Evolutionary conservation across 1,140 invertebrate species (phyloP).

Genomic region (Kradibia gibbosae): DNA sequence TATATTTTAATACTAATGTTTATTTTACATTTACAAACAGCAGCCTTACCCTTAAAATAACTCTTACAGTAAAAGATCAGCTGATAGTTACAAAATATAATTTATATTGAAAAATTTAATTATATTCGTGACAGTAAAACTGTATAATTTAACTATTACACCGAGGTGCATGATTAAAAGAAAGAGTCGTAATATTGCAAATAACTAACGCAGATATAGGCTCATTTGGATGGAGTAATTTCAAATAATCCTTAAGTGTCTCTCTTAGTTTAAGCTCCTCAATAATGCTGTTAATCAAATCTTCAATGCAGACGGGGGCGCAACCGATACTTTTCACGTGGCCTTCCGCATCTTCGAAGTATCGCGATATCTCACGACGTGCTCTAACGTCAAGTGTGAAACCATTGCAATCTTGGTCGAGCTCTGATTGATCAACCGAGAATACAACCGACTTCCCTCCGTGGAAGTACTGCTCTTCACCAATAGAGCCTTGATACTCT

Average conservation of each 20-base stretch:
- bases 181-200: background rate
- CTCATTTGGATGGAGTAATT: constrained; percentile 54
- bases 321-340: constrained; percentile 53
- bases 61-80: no score
- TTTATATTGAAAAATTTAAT: no score
- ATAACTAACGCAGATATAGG: constrained; percentile 59
- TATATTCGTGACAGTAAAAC: no score
- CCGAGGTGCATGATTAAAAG: no score
- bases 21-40: no score
- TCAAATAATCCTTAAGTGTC: constrained; percentile 56
- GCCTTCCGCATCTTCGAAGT: constrained; percentile 54
- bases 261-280: constrained; percentile 60
- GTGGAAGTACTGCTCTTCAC: constrained; percentile 58
- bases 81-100: no score
- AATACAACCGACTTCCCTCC: constrained; percentile 64
- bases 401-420: constrained; percentile 17
- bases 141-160: no score
- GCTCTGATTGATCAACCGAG: constrained; percentile 38
- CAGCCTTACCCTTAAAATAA: no score
- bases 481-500: constrained; percentile 57
- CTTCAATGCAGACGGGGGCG: constrained; percentile 53
- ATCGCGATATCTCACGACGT: constrained; percentile 55
- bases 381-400: constrained; percentile 56
- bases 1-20: no score
- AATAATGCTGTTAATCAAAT: constrained; percentile 61